Conservation (phyloP, 2,888 invertebrate genomes). For the Hirtodrosophila trivittata region DNA sequence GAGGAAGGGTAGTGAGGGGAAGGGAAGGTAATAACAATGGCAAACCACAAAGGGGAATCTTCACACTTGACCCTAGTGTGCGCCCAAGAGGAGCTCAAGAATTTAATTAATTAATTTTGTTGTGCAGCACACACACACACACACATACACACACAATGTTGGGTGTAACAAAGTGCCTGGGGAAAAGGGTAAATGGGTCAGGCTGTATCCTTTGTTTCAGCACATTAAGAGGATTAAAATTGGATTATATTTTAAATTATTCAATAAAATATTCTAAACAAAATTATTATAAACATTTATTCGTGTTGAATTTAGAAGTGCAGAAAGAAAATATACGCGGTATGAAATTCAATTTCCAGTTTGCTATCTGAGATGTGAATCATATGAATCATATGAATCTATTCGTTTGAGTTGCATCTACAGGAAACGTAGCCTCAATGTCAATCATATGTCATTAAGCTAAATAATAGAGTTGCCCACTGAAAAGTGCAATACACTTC, state of each 20-base stretch:
- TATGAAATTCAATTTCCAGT: not conserved
- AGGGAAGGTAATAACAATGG: conserved; percentile 18
- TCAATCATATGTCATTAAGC: conserved; percentile 67
- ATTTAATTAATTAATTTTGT: conserved; percentile 76
- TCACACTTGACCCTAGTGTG: conserved; percentile 64
- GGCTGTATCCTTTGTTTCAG: not conserved
- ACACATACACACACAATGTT: conserved; percentile 12
- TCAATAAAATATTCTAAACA: not conserved
- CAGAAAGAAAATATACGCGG: no score
- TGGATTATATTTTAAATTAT: not conserved
- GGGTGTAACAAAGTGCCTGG: conserved; percentile 1
- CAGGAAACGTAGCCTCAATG: conserved; percentile 66
- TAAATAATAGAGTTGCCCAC: conserved; percentile 44
- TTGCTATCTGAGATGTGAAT: not conserved
- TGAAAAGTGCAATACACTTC: conserved; percentile 31
- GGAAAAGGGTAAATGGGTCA: conserved; percentile 46
- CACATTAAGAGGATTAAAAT: conserved; percentile 1
- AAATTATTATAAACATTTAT: no score
- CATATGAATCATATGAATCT: conserved; percentile 1
- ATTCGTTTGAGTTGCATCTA: conserved; percentile 6
- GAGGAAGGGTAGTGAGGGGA: not conserved
- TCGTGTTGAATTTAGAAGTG: no score
- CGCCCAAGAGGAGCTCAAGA: conserved; percentile 54
- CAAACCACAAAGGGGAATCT: conserved; percentile 54
- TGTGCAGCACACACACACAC: conserved; percentile 10